phyloP scores from a whole-genome alignment of 2,113 vertebrate genomes.

The Phrynocephalus versicolor region DNA sequence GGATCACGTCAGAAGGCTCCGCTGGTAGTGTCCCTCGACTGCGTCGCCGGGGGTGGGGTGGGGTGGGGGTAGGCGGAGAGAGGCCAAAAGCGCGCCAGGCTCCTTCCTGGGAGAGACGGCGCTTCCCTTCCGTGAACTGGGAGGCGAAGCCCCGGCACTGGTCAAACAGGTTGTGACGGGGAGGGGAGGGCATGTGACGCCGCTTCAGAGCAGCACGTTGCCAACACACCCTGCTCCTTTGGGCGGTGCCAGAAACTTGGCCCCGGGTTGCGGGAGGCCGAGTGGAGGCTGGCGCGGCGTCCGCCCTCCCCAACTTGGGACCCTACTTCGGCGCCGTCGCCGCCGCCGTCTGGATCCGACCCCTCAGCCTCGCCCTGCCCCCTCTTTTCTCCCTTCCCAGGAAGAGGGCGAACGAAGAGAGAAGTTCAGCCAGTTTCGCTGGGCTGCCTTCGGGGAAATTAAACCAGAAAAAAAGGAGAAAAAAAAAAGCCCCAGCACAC shows the following conservation, averaged over 20 bases:
- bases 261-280: conserved; percentile 34
- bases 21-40: conserved; percentile 44
- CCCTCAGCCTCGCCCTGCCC: not conserved
- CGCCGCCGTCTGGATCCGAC: not conserved
- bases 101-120: too few species aligned
- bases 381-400: conserved; percentile 15
- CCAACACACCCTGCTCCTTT: conserved; percentile 53
- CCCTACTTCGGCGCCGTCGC: not conserved
- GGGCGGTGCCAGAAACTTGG: conserved; percentile 40
- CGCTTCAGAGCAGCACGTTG: conserved; percentile 49
- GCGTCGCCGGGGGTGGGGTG: conserved; percentile 4
- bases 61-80: conserved; percentile 47
- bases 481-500: accelerated
- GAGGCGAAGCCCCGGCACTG: conserved; percentile 43
- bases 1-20: conserved; percentile 46
- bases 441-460: not conserved
- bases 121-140: conserved; percentile 44
- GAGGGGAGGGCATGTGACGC: conserved; percentile 42
- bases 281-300: conserved; percentile 48
- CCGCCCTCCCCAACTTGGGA: not conserved
- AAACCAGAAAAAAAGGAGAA: too few species aligned
- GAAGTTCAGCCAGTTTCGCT: not conserved
- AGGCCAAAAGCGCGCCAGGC: not conserved
- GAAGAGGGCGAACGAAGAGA: not conserved
- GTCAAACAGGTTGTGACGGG: conserved; percentile 55